Conservation (phyloP, 2,113 vertebrate genomes). For the Gallinago media region DNA sequence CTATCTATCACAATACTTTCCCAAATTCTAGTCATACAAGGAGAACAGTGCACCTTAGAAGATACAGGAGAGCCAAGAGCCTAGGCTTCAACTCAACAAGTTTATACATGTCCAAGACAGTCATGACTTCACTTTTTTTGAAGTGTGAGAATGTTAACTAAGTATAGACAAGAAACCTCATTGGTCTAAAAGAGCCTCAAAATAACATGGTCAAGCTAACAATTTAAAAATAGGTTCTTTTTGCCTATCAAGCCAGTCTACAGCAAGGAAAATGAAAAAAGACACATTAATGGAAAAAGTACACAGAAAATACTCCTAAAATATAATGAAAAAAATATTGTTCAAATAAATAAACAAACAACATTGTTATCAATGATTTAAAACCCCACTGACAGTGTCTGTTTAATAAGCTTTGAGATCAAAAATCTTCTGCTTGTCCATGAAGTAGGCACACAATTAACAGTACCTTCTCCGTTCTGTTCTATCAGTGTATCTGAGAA, state of each 20-base stretch:
- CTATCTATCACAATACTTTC: neutral
- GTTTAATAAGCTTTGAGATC: neutral
- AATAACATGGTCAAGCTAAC: neutral
- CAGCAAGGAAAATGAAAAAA: neutral
- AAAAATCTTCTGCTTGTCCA: slow-evolving; percentile 6
- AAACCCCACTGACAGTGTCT: neutral
- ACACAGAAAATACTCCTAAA: neutral
- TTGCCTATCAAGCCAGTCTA: neutral
- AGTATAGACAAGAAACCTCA: neutral
- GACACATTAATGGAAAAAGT: neutral
- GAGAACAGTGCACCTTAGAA: neutral
- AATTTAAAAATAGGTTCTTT: neutral
- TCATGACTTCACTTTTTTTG: neutral
- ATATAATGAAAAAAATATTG: neutral
- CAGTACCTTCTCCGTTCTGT: neutral
- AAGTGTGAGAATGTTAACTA: neutral
- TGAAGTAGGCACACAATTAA: neutral
- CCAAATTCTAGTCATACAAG: neutral
- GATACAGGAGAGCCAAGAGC: neutral
- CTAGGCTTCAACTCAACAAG: neutral
- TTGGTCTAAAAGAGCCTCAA: neutral
- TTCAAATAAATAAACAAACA: neutral
- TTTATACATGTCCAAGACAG: neutral
- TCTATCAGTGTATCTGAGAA: neutral
- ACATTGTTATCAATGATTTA: neutral